Evolutionary conservation across 2,797 vertebrate genomes (phyloP).

Genomic region (Xerus rutilus): DNA sequence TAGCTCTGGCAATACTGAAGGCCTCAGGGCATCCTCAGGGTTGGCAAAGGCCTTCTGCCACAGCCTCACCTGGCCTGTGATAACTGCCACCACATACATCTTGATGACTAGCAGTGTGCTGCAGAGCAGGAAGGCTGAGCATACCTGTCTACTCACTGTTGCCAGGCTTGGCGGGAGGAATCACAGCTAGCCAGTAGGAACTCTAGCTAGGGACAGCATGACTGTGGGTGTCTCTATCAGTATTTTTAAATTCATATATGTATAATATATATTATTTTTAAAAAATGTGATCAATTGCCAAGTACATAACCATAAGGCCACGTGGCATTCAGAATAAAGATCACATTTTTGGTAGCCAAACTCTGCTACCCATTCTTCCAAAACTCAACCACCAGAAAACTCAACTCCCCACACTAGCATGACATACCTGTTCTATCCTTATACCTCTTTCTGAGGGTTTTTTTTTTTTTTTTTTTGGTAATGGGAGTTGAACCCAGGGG

Average conservation of each 20-base stretch:
- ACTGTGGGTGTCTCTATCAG: neutral
- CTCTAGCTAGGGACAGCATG: neutral
- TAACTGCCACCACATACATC: slow-evolving; percentile 94
- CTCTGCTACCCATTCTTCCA: neutral
- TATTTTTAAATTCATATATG: neutral
- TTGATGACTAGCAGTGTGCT: slow-evolving; percentile 94
- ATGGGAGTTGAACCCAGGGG: no score
- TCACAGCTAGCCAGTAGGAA: neutral
- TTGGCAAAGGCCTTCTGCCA: slow-evolving; percentile 91
- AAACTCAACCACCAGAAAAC: slow-evolving; percentile 18
- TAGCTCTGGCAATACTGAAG: no score
- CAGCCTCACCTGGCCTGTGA: slow-evolving; percentile 95
- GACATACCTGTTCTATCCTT: neutral
- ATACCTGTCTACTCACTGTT: slow-evolving; percentile 89
- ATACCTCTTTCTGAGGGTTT: neutral
- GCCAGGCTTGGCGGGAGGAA: neutral
- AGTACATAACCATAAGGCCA: slow-evolving; percentile 22
- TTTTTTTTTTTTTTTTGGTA: no score
- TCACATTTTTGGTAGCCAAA: slow-evolving; percentile 10
- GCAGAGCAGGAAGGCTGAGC: slow-evolving; percentile 94
- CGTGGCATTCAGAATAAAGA: slow-evolving; percentile 26
- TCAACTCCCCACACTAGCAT: neutral
- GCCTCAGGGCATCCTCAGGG: no score
- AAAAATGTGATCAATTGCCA: slow-evolving; percentile 23
- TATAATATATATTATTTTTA: slow-evolving; percentile 4